Percentiles rank a stretch among this genome's conserved stretches.
Evolutionary conservation across 2,113 vertebrate genomes (phyloP).

Genomic region (Apodemus sylvaticus): DNA sequence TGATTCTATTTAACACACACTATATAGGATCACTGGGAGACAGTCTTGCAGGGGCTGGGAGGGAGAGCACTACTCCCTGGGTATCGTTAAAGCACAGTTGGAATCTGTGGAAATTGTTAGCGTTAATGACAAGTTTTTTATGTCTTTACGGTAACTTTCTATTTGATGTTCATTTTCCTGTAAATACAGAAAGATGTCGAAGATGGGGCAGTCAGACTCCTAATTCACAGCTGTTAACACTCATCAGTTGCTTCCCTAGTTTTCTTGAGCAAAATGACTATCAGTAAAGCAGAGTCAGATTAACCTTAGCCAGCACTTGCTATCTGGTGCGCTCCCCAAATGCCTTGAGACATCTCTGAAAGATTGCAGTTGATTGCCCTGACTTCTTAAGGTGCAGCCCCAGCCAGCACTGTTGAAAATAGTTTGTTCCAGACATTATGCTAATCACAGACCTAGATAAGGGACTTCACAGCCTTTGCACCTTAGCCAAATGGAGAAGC

Average conservation of each 20-base stretch:
- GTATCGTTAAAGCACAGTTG: not conserved
- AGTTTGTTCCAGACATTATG: not conserved
- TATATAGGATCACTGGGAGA: not conserved
- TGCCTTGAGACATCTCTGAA: not conserved
- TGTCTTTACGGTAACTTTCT: not conserved
- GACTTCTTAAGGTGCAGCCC: not conserved
- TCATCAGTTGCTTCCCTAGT: not conserved
- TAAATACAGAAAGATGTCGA: not conserved
- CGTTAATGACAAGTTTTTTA: not conserved
- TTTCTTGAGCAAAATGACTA: not conserved
- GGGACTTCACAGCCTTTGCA: not conserved
- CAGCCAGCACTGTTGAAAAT: not conserved
- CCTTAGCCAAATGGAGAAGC: not conserved
- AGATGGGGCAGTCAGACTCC: not conserved
- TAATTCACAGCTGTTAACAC: not conserved
- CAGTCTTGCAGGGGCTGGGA: not conserved
- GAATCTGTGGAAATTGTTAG: not conserved
- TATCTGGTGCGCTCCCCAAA: not conserved
- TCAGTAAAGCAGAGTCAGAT: not conserved
- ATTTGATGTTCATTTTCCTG: not conserved
- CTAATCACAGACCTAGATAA: too few relatives aligned
- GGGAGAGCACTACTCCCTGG: too few relatives aligned
- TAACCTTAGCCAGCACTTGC: not conserved
- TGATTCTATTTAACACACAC: not conserved
- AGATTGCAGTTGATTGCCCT: not conserved